Conservation (phyloP, 2,113 vertebrate genomes). For the Colius striatus region DNA sequence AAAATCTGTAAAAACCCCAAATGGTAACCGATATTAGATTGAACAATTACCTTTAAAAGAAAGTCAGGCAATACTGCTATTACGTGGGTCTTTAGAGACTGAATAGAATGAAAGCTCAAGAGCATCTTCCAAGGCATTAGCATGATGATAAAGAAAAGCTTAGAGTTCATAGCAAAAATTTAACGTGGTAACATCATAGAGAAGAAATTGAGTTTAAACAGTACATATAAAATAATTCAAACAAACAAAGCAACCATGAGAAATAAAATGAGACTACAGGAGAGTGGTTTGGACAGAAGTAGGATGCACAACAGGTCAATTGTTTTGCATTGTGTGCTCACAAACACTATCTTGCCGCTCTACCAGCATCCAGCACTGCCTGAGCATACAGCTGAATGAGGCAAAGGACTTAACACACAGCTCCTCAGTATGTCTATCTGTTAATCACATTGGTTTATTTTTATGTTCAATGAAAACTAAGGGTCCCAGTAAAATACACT, state of each 20-base stretch:
- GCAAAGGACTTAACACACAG: neutral
- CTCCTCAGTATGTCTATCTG: neutral
- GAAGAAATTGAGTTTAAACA: neutral
- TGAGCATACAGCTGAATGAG: neutral
- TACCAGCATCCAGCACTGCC: neutral
- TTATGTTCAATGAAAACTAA: neutral
- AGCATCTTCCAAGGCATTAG: neutral
- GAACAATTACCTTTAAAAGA: neutral
- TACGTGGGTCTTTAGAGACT: neutral
- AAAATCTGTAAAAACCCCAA: neutral
- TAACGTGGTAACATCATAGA: neutral
- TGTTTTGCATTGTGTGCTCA: neutral
- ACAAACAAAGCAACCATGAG: neutral
- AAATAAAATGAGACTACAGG: neutral
- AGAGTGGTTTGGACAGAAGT: neutral
- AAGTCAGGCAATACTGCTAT: neutral
- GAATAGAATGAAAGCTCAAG: neutral
- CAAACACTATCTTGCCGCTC: neutral
- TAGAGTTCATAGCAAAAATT: neutral
- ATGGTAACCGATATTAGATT: neutral
- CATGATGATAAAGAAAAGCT: neutral
- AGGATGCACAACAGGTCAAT: fast-evolving
- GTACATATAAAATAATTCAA: neutral
- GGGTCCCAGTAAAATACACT: neutral
- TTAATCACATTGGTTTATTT: neutral